Base-by-base conservation (phyloP, 1,140 invertebrate species). In the Anastatus disparis region DNA sequence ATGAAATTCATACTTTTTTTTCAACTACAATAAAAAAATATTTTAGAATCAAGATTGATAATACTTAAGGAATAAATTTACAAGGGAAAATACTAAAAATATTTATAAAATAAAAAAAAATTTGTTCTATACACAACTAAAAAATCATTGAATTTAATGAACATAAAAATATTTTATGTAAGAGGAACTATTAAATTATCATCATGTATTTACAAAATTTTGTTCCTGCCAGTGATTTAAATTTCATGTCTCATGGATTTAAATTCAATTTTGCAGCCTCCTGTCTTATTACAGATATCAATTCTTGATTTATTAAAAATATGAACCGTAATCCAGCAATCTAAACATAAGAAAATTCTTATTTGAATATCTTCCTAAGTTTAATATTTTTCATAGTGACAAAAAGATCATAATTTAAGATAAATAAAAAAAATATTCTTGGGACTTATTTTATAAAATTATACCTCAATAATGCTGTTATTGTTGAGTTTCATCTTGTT, bases 391-490 rank as follows among this genome's bases (percentile, higher is more conserved):
- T 15, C 12, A 46, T 8, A 4, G 17, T 46, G 42, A 46, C 6
- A 46, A 4, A n/a, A 46, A 42, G 15, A 15, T 8, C 15, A 22
- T 53, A 26, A 53, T 42, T 65, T 9, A 24, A 15, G 3, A 46
- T 44, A 27, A 55, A 12, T 42, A 17, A 17, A 67, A 31, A 27
- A 56, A 55, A 55, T 10, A 40, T 15, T 56, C n/a, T n/a, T n/a
- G n/a, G n/a, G n/a, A n/a, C n/a, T n/a, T n/a, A 44, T 27, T 56
- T 44, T 22, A 55, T 13, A 62, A n/a, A n/a, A n/a, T n/a, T 81
- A 81, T 84, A 96, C 94, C 90, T 99, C 96, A 68, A 99, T 92
- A 3, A 98, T 94, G 73, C 95, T 95, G 84, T 98, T 98, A 82
- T 98, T 94, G 74, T 93, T 93, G 2, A 99, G 87, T 76, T 94